Percentiles rank a stretch among this genome's conserved stretches.
Evolutionary conservation across 2,797 vertebrate species (phyloP).

Genomic region (Hydrocynus forskahlii): DNA sequence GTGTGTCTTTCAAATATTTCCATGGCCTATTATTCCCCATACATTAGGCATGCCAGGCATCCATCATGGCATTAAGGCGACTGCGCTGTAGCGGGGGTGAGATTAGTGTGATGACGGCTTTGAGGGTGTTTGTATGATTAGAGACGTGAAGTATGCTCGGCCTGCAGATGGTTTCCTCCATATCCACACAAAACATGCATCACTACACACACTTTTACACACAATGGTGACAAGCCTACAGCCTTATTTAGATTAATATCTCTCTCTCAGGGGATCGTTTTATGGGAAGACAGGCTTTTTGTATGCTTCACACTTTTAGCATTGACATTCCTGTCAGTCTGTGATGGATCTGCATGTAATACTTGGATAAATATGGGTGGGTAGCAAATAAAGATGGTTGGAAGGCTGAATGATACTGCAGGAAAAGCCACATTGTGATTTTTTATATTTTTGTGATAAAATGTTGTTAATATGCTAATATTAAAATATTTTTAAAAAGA

Average conservation of each 20-base stretch:
- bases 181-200: slow-evolving; percentile 57
- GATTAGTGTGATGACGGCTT: slow-evolving; percentile 64
- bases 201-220: slow-evolving; percentile 62
- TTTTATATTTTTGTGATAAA: neutral
- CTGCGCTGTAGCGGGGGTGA: slow-evolving; percentile 31
- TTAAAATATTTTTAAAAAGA: no score
- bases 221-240: slow-evolving; percentile 58
- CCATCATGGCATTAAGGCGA: slow-evolving; percentile 54
- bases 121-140: slow-evolving; percentile 63
- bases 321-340: slow-evolving; percentile 67
- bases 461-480: neutral
- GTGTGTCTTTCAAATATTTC: slow-evolving; percentile 7
- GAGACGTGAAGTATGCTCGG: slow-evolving; percentile 47
- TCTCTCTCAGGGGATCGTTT: slow-evolving; percentile 58
- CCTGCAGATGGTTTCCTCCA: slow-evolving; percentile 64
- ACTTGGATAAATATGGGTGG: slow-evolving; percentile 34
- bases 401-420: neutral
- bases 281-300: slow-evolving; percentile 52
- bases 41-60: slow-evolving; percentile 49
- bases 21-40: neutral
- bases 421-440: neutral
- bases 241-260: slow-evolving; percentile 69
- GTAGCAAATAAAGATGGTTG: neutral
- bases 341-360: slow-evolving; percentile 61
- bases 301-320: slow-evolving; percentile 51